phyloP scores from a whole-genome alignment of 2,113 vertebrate species.

The Otis tarda region DNA sequence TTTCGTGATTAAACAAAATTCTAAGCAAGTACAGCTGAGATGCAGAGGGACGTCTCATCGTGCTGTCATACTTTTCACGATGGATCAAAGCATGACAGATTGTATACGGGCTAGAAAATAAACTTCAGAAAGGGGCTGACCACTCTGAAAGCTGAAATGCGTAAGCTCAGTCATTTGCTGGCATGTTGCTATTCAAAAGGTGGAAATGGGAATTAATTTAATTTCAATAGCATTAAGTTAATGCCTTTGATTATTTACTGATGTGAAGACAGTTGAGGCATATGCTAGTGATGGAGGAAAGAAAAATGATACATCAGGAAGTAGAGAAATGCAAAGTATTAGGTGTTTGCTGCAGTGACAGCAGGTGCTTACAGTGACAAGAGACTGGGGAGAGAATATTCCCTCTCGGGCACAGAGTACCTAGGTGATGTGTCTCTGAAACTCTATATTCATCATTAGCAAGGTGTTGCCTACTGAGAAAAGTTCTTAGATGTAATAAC shows the following conservation, averaged over 20 bases:
- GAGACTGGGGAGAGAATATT: neutral
- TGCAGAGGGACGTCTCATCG: neutral
- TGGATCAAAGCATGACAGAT: neutral
- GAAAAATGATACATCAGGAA: neutral
- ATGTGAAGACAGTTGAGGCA: neutral
- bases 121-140: neutral
- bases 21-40: neutral
- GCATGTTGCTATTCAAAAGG: neutral
- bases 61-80: neutral
- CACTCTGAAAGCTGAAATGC: neutral
- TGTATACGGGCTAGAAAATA: neutral
- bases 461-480: neutral
- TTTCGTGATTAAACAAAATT: constrained; percentile 34
- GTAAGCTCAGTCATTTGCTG: neutral
- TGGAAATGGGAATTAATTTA: neutral
- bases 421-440: neutral
- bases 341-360: neutral
- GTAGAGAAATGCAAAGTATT: neutral
- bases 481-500: neutral
- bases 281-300: neutral
- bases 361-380: neutral
- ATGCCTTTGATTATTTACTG: neutral
- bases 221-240: neutral
- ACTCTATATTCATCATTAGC: neutral
- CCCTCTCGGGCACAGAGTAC: neutral